Percentiles rank a stretch among this genome's conserved stretches.
These are phyloP conservation scores for Conomelus anceps DNA, from an alignment of 2,888 invertebrate genomes.

Conservation along the genomic window DNA sequence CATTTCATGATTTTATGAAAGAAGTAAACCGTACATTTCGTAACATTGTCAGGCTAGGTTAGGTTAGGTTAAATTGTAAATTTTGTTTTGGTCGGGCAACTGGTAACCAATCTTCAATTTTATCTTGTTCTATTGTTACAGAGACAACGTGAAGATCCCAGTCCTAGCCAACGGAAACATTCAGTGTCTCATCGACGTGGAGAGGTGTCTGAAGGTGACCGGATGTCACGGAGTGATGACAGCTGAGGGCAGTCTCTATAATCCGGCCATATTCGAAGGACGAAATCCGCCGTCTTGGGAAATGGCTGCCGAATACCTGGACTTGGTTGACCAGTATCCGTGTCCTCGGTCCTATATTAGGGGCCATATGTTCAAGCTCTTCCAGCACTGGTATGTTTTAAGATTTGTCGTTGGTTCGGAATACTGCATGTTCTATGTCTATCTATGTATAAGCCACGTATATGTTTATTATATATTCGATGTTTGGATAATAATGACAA, in stretches of 20 bases:
- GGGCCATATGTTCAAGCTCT: constrained; percentile 94
- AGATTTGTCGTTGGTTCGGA: constrained; percentile 4
- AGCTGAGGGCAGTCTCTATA: constrained; percentile 94
- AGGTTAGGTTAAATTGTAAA: too few species aligned
- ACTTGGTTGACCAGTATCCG: constrained; percentile 72
- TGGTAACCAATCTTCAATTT: not conserved
- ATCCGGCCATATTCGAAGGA: constrained; percentile 86
- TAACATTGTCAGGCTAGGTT: too few species aligned
- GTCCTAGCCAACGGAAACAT: constrained; percentile 98
- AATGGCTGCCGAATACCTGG: constrained; percentile 80
- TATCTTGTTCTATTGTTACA: constrained; percentile 42
- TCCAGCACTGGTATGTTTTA: constrained; percentile 77
- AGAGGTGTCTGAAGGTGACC: constrained; percentile 76
- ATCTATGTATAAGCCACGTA: not conserved
- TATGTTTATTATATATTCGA: not conserved
- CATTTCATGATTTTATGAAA: too few species aligned
- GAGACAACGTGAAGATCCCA: constrained; percentile 79
- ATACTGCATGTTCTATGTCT: too few species aligned
- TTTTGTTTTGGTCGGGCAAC: not conserved
- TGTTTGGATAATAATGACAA: not conserved
- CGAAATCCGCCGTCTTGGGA: constrained; percentile 78
- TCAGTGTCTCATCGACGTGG: constrained; percentile 79
- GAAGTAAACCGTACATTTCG: too few species aligned
- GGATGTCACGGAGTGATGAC: constrained; percentile 84
- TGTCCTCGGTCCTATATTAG: constrained; percentile 84